phyloP scores from a whole-genome alignment of 1,140 invertebrate species.

The Pollicipes pollicipes region DNA sequence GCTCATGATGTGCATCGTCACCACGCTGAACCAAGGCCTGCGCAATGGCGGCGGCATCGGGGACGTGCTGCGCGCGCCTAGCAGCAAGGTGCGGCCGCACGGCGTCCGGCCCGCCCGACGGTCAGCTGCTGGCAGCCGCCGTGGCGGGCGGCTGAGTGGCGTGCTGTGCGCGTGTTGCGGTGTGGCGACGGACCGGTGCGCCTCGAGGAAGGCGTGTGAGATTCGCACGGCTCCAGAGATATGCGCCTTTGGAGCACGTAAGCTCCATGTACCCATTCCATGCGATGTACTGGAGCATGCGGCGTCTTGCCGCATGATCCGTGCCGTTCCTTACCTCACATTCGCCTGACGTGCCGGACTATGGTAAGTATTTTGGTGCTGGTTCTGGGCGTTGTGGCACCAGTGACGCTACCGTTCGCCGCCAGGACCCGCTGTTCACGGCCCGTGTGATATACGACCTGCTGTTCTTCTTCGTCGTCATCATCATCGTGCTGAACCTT shows the following conservation, averaged over 20 bases:
- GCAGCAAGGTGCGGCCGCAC: constrained; percentile 51
- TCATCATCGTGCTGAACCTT: constrained; percentile 96
- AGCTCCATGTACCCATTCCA: no score
- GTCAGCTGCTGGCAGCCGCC: neutral
- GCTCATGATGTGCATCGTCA: constrained; percentile 95
- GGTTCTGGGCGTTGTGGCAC: neutral
- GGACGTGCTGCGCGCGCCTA: constrained; percentile 84
- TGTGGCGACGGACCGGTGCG: no score
- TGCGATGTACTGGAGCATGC: no score
- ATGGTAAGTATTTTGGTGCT: no score
- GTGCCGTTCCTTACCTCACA: no score
- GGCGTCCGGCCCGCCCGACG: neutral
- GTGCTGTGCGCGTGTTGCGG: no score
- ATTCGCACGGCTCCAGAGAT: no score
- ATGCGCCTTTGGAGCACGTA: no score
- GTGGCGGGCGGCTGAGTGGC: no score
- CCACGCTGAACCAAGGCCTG: constrained; percentile 93
- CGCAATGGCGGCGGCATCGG: constrained; percentile 97
- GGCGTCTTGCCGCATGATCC: no score
- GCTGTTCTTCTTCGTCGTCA: constrained; percentile 98
- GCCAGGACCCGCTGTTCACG: constrained; percentile 73
- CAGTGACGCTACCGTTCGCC: neutral
- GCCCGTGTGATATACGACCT: constrained; percentile 92
- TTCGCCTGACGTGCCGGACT: no score
- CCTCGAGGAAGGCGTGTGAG: no score